These are phyloP conservation scores for Elaphurus davidianus DNA, from an alignment of 2,113 vertebrate species.

Conservation along the genomic window DNA sequence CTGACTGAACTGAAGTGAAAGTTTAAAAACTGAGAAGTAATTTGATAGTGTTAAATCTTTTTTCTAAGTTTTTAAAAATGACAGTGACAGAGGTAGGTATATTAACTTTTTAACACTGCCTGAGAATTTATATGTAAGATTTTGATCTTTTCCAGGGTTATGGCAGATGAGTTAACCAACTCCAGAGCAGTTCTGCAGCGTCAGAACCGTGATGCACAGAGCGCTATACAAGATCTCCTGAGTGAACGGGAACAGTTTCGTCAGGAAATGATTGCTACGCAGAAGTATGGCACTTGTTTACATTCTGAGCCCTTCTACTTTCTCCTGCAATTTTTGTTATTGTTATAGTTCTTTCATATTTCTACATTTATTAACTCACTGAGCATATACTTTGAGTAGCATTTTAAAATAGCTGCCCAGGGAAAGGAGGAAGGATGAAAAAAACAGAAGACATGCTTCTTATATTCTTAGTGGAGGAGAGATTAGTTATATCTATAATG, in stretches of 20 bases:
- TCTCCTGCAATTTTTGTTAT: neutral
- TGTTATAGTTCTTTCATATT: neutral
- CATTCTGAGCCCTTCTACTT: neutral
- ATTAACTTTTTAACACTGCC: neutral
- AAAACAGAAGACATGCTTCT: neutral
- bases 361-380: neutral
- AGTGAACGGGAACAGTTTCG: conserved; percentile 92
- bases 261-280: conserved; percentile 90
- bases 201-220: conserved; percentile 92
- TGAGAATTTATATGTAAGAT: neutral
- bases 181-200: conserved; percentile 90
- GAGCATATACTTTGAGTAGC: neutral
- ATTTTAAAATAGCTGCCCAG: neutral
- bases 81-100: neutral
- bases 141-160: conserved; percentile 86
- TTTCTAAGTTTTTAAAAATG: conserved; percentile 1
- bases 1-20: neutral
- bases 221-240: conserved; percentile 94
- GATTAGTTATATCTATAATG: neutral
- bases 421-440: neutral
- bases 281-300: conserved; percentile 84
- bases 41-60: neutral
- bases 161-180: conserved; percentile 96
- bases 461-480: neutral
- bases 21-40: neutral